Percentiles rank a stretch among this genome's conserved stretches.
These are phyloP conservation scores for Phrynocephalus guinanensis DNA, from an alignment of 2,797 vertebrate genomes.

Conservation along the genomic window DNA sequence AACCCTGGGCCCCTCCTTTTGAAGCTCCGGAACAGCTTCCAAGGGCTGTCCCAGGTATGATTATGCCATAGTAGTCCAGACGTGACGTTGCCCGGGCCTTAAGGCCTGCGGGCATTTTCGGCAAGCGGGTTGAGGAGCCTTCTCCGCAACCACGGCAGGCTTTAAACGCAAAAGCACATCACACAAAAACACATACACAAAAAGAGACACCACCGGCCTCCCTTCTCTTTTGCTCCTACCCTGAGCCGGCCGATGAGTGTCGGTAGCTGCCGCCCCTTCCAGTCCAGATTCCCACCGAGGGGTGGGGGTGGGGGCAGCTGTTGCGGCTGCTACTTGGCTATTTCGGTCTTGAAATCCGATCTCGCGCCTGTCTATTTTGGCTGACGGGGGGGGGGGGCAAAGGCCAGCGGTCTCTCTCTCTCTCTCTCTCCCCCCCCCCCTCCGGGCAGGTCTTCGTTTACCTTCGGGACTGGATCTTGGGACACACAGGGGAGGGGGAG, in stretches of 20 bases:
- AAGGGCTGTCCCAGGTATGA: background rate
- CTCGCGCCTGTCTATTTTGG: conserved; percentile 60
- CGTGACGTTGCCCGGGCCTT: background rate
- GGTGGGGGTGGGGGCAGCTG: conserved; percentile 4
- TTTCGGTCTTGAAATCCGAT: conserved; percentile 76
- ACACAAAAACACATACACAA: too few relatives aligned
- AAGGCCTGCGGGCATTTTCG: background rate
- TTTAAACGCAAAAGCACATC: too few relatives aligned
- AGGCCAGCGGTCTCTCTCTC: background rate
- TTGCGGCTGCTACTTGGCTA: conserved; percentile 51
- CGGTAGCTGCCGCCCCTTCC: background rate
- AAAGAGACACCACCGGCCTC: too few relatives aligned
- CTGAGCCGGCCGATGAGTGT: background rate
- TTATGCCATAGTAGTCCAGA: background rate
- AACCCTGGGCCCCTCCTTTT: too few relatives aligned
- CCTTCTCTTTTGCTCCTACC: background rate
- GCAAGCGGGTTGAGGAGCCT: background rate
- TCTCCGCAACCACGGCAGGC: too few relatives aligned
- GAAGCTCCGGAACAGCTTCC: background rate
- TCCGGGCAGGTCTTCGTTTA: background rate
- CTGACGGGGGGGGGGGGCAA: background rate
- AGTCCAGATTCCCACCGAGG: conserved; percentile 49
- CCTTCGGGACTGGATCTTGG: background rate
- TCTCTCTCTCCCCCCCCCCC: too few relatives aligned
- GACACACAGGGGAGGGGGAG: background rate